These are phyloP conservation scores for Noctua fimbriata DNA, from an alignment of 2,888 invertebrate species.

Conservation along the genomic window DNA sequence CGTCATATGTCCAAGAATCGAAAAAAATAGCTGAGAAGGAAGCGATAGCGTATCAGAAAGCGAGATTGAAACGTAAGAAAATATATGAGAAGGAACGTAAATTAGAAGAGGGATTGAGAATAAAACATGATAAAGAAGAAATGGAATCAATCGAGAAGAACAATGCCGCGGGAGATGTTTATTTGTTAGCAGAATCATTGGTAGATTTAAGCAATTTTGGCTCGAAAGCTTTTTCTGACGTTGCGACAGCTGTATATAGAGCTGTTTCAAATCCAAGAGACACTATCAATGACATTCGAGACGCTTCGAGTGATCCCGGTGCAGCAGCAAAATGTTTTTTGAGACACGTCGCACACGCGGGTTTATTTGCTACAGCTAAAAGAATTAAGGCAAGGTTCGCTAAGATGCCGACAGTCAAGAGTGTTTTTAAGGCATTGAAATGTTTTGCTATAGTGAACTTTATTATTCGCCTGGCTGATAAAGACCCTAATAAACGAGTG, in stretches of 20 bases:
- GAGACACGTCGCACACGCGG: neutral
- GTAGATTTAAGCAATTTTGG: slow-evolving; percentile 50
- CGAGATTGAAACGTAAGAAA: neutral
- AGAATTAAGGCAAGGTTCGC: neutral
- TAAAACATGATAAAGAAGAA: slow-evolving; percentile 18
- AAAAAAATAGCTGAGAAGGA: neutral
- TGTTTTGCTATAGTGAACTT: no score
- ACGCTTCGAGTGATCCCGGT: neutral
- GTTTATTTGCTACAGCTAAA: neutral
- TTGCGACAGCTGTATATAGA: slow-evolving; percentile 11
- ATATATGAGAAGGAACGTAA: neutral
- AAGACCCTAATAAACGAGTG: no score
- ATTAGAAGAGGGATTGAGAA: neutral
- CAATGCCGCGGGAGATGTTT: neutral
- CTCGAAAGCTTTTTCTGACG: slow-evolving; percentile 19
- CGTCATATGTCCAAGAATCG: neutral
- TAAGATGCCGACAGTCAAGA: slow-evolving; percentile 14
- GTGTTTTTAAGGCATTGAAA: neutral
- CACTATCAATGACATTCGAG: neutral
- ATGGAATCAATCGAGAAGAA: slow-evolving; percentile 24
- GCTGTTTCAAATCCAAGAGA: slow-evolving; percentile 35
- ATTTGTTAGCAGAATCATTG: slow-evolving; percentile 46
- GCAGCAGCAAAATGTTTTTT: rapidly evolving
- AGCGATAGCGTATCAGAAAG: neutral
- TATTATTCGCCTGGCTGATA: no score